phyloP scores from a whole-genome alignment of 2,113 vertebrate species.

The Pipa parva region DNA sequence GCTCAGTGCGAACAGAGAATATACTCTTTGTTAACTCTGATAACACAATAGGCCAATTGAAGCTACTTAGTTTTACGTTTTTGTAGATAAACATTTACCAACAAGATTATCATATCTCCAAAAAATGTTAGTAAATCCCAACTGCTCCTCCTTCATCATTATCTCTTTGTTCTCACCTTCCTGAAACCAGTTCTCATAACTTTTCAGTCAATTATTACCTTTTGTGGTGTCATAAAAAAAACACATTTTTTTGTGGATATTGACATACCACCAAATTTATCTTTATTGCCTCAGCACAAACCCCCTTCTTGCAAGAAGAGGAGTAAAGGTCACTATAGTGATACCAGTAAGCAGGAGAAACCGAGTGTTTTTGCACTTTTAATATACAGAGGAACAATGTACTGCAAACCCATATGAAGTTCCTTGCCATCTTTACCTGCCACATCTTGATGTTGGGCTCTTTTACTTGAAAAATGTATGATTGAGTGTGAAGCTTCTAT shows the following conservation, averaged over 20 bases:
- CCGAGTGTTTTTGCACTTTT: too few relatives aligned
- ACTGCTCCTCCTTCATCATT: background rate
- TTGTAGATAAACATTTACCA: background rate
- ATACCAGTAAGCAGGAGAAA: too few relatives aligned
- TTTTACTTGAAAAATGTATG: too few relatives aligned
- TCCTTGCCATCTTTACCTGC: too few relatives aligned
- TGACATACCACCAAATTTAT: conserved; percentile 19
- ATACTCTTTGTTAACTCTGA: background rate
- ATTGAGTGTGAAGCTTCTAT: too few relatives aligned
- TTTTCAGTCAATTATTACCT: conserved; percentile 31
- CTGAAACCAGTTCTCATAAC: conserved; percentile 5
- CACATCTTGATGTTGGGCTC: too few relatives aligned
- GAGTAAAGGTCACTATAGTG: conserved; percentile 22
- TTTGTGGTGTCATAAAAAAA: conserved; percentile 11
- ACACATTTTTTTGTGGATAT: conserved; percentile 5
- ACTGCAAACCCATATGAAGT: too few relatives aligned
- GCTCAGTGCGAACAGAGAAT: background rate
- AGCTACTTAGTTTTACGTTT: background rate
- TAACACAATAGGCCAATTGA: background rate
- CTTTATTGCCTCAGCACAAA: conserved; percentile 7
- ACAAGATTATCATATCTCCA: background rate
- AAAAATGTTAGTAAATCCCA: background rate
- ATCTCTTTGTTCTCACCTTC: conserved; percentile 12
- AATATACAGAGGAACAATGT: too few relatives aligned
- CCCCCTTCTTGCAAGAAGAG: conserved; percentile 2